phyloP scores from a whole-genome alignment of 2,797 vertebrate genomes.

The Cercopithecus mitis region DNA sequence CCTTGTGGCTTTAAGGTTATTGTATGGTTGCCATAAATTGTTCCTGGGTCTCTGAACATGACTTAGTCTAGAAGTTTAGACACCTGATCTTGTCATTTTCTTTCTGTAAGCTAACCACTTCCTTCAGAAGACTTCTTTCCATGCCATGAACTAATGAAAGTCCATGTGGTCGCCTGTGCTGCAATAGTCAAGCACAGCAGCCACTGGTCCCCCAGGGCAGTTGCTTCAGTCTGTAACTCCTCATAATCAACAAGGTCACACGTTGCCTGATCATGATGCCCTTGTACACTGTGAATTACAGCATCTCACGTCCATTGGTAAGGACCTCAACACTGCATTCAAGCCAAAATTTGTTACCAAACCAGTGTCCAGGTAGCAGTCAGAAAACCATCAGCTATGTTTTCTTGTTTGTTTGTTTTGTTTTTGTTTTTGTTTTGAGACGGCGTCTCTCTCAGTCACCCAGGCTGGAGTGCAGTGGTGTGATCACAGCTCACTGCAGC shows the following conservation, averaged over 20 bases:
- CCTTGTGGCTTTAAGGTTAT: neutral
- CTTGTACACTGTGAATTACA: neutral
- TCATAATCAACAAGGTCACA: neutral
- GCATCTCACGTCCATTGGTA: neutral
- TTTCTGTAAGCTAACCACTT: neutral
- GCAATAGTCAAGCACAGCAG: neutral
- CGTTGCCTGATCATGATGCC: neutral
- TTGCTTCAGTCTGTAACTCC: neutral
- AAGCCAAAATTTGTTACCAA: neutral
- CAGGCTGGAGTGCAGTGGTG: too few species aligned
- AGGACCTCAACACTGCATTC: neutral
- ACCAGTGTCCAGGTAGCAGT: neutral
- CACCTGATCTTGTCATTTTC: neutral
- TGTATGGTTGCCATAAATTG: neutral
- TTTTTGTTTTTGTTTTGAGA: too few species aligned
- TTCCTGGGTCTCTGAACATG: neutral
- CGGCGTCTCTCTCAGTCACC: too few species aligned
- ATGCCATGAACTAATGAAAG: neutral
- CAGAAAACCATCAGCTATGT: neutral
- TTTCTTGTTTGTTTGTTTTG: too few species aligned
- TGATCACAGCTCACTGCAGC: too few species aligned
- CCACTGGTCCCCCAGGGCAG: neutral
- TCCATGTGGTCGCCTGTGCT: neutral
- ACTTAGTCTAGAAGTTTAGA: neutral
- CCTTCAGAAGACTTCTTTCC: neutral